Evolutionary conservation across 2,888 invertebrate species (phyloP).

Genomic region (Tromatobia lineatoria): DNA sequence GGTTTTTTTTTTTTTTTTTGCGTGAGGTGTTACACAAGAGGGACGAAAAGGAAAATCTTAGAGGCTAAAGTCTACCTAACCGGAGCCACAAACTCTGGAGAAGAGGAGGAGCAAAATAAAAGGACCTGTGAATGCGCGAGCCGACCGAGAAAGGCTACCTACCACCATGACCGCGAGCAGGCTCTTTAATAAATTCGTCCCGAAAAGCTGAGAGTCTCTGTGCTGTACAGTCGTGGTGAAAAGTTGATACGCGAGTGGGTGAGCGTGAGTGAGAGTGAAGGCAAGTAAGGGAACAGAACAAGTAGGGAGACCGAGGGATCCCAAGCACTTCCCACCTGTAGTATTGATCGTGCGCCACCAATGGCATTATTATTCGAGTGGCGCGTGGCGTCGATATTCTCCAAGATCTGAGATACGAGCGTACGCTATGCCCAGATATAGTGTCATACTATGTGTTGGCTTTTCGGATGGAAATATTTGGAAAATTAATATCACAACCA

Average conservation of each 20-base stretch:
- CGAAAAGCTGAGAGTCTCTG: slow-evolving; percentile 43
- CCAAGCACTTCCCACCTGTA: slow-evolving; percentile 72
- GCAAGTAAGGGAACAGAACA: slow-evolving; percentile 28
- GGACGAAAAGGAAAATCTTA: neutral
- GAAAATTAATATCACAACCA: neutral
- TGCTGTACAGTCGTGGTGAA: slow-evolving; percentile 45
- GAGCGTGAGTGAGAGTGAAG: slow-evolving; percentile 46
- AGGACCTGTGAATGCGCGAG: slow-evolving; percentile 23
- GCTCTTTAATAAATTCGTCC: slow-evolving; percentile 60
- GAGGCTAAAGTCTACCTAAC: slow-evolving; percentile 1
- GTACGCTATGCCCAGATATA: neutral
- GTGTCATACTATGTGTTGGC: neutral
- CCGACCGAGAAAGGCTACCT: slow-evolving; percentile 1
- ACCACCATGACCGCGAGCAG: slow-evolving; percentile 23
- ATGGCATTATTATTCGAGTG: slow-evolving; percentile 77
- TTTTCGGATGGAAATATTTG: neutral
- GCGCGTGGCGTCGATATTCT: slow-evolving; percentile 75
- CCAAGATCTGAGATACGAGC: slow-evolving; percentile 50
- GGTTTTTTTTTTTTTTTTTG: neutral
- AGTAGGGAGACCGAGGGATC: slow-evolving; percentile 45
- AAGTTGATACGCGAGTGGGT: slow-evolving; percentile 41
- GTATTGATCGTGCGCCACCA: slow-evolving; percentile 78
- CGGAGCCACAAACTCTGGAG: slow-evolving; percentile 8
- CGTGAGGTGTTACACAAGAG: neutral
- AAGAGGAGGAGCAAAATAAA: slow-evolving; percentile 6